Conservation (phyloP, 1,140 invertebrate species). For the Ectropis grisescens region DNA sequence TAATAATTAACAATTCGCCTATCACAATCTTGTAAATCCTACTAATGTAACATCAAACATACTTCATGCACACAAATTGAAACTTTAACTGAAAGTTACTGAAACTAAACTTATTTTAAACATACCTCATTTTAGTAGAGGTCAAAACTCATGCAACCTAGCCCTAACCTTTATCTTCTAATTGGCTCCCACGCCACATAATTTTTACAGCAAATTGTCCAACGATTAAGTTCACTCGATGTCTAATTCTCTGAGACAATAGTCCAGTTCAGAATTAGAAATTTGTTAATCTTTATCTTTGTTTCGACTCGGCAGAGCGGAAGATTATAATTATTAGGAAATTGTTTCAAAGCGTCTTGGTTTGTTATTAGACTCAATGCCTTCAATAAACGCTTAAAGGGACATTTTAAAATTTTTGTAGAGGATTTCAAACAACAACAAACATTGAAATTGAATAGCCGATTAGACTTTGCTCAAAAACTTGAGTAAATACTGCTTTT, state of each 20-base stretch:
- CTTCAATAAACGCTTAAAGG: constrained; percentile 16
- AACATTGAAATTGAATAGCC: too few relatives aligned
- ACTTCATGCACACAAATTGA: too few relatives aligned
- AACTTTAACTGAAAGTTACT: too few relatives aligned
- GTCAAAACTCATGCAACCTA: too few relatives aligned
- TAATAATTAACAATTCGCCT: too few relatives aligned
- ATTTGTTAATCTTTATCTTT: constrained; percentile 53
- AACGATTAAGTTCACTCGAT: constrained; percentile 37
- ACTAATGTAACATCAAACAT: too few relatives aligned
- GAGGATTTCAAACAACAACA: too few relatives aligned
- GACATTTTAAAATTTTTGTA: constrained; percentile 15
- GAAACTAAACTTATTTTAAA: too few relatives aligned
- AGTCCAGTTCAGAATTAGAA: constrained; percentile 42
- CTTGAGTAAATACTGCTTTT: too few relatives aligned
- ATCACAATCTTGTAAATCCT: too few relatives aligned
- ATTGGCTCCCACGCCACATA: constrained; percentile 34
- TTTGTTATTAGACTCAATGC: constrained; percentile 17
- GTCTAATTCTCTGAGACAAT: constrained; percentile 54
- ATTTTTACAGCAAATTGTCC: constrained; percentile 42
- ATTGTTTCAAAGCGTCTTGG: constrained; percentile 24
- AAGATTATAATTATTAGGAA: constrained; percentile 57
- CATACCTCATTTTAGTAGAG: too few relatives aligned
- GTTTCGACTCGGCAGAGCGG: constrained; percentile 42
- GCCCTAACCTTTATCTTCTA: constrained; percentile 21
- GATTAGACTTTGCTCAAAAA: too few relatives aligned